A percentile compares a stretch with the other conserved stretches of the same genome.
phyloP scores from a whole-genome alignment of 2,888 invertebrate species.

The Drosophila falleni region DNA sequence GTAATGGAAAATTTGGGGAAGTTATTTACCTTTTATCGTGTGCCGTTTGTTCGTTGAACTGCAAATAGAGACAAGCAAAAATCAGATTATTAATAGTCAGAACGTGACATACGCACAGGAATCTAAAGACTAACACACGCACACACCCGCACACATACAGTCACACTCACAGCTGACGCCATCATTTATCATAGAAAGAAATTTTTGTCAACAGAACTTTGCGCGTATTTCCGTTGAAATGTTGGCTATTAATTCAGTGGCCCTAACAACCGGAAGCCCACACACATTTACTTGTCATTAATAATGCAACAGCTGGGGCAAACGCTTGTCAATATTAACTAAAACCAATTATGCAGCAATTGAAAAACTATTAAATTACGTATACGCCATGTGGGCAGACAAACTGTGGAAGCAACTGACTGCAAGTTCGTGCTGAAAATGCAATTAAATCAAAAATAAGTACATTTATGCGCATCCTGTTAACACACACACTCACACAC shows the following conservation, averaged over 20 bases:
- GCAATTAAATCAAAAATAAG: conserved; percentile 75
- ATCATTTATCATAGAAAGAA: conserved; percentile 68
- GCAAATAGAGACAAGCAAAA: conserved; percentile 75
- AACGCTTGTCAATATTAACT: conserved; percentile 73
- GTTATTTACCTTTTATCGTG: conserved; percentile 49
- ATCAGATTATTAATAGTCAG: conserved; percentile 72
- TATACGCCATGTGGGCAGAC: conserved; percentile 46
- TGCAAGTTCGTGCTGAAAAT: conserved; percentile 45
- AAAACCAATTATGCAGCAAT: conserved; percentile 73
- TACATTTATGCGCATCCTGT: conserved; percentile 68
- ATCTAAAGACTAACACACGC: conserved; percentile 40
- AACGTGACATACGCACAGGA: conserved; percentile 64
- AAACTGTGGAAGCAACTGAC: neutral
- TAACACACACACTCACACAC: conserved; percentile 29
- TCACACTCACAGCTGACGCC: conserved; percentile 26
- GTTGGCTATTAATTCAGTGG: conserved; percentile 65
- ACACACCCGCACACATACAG: conserved; percentile 19
- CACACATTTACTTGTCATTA: conserved; percentile 61
- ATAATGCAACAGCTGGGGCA: conserved; percentile 75
- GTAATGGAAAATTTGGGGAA: neutral
- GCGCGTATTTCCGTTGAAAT: conserved; percentile 70
- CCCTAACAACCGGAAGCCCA: conserved; percentile 57
- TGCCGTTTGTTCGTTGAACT: conserved; percentile 59
- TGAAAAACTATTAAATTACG: conserved; percentile 74
- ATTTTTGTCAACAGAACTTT: conserved; percentile 60